Conservation (phyloP, 2,888 invertebrate genomes). For the Phlogophora meticulosa region DNA sequence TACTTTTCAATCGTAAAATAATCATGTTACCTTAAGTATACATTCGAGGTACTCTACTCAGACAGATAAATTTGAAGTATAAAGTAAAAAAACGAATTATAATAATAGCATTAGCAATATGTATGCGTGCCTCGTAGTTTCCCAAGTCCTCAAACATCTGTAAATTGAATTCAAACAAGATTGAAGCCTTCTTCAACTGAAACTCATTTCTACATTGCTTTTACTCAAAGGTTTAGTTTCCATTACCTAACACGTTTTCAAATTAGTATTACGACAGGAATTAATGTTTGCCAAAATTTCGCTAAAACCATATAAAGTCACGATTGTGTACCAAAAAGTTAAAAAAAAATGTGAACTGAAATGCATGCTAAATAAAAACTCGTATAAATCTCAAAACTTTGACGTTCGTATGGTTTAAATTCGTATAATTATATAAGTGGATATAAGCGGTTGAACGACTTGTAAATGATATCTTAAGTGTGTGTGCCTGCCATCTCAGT, state of each 20-base stretch:
- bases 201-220: slow-evolving; percentile 11
- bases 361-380: slow-evolving; percentile 48
- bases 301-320: not conserved
- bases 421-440: slow-evolving; percentile 4
- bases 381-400: slow-evolving; percentile 55
- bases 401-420: slow-evolving; percentile 24
- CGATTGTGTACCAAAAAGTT: slow-evolving; percentile 24
- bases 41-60: not conserved
- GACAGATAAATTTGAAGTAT: not conserved
- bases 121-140: not conserved
- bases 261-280: not conserved
- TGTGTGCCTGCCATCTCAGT: slow-evolving; percentile 16
- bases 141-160: not conserved
- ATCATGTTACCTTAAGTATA: too few relatives aligned
- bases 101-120: slow-evolving; percentile 3
- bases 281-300: slow-evolving; percentile 20
- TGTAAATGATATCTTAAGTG: slow-evolving; percentile 15
- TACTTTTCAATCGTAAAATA: not conserved
- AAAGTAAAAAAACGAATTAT: not conserved
- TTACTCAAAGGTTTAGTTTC: slow-evolving; percentile 4
- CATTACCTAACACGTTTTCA: not conserved
- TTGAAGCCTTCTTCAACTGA: slow-evolving; percentile 6
- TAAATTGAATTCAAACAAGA: not conserved
- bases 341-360: slow-evolving; percentile 23
- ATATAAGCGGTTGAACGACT: slow-evolving; percentile 22